A percentile compares a stretch with the other conserved stretches of the same genome.
phyloP scores from a whole-genome alignment of 2,888 invertebrate genomes.

The Meiosimyza platycephala region DNA sequence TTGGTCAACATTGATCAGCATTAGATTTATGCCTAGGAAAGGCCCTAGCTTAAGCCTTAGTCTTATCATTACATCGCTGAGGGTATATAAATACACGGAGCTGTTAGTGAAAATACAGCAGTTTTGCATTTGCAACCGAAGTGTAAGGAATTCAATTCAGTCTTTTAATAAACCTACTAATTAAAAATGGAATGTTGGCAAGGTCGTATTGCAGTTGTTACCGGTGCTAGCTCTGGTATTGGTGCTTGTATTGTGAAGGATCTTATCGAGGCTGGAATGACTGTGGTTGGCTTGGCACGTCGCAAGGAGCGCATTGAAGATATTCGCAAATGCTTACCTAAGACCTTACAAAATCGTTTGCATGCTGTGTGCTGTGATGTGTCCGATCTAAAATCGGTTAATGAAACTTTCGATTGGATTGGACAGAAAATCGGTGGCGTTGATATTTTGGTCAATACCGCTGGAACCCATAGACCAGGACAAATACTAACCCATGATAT shows the following conservation, averaged over 20 bases:
- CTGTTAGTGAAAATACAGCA: not conserved
- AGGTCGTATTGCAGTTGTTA: conserved; percentile 73
- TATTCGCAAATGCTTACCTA: conserved; percentile 48
- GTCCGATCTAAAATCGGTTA: conserved; percentile 69
- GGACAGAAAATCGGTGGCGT: conserved; percentile 69
- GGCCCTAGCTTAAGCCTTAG: too few species aligned
- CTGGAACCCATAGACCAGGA: conserved; percentile 65
- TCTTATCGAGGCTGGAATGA: conserved; percentile 69
- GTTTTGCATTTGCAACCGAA: not conserved
- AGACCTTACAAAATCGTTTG: conserved; percentile 56
- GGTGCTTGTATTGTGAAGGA: conserved; percentile 64
- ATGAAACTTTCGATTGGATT: conserved; percentile 69
- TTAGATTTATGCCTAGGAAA: too few species aligned
- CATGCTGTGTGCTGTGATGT: conserved; percentile 69
- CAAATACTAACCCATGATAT: conserved; percentile 50
- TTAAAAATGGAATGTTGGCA: conserved; percentile 71
- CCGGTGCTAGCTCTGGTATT: conserved; percentile 75
- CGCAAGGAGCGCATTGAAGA: conserved; percentile 67
- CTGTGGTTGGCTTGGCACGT: conserved; percentile 71
- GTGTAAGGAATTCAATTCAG: not conserved
- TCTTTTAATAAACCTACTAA: too few species aligned
- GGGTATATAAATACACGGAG: too few species aligned
- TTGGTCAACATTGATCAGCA: too few species aligned
- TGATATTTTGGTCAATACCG: conserved; percentile 73
- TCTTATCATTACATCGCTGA: too few species aligned